Base-by-base conservation (phyloP, 92 coral and sea anemone genomes). In the Epizoanthus fatuus region DNA sequence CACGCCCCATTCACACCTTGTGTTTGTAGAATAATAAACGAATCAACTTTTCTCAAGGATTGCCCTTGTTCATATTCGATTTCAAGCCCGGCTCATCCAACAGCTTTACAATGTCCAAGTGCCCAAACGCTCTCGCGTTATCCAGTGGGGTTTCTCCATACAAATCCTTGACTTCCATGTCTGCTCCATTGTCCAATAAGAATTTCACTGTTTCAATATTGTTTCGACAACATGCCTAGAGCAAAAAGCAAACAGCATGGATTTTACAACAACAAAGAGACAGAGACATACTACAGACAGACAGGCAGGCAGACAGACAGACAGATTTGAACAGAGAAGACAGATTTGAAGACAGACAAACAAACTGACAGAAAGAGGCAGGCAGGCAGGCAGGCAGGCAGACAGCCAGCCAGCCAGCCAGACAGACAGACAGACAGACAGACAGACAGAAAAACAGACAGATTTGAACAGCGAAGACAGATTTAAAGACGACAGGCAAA, bases 201-300 rank as follows among this genome's bases (percentile, higher is more conserved):
- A 93, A 93, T 72, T 86, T 87, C 60, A 95, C 99, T 2, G 95
- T 84, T 16, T 95, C 93, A 80, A 89, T 75, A 40, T 92, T 91
- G 60, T 91, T 91, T n/a, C 95, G 93, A 68, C 98, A 97, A 17
- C 95, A 98, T 7, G 99, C 99, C 97, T 97, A 78, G 47, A 74
- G 54, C 49, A 17, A 57, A 81, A 70, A 17, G 32, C 5, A 57
- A 51, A 53, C 37, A 37, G 56, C 5, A 5, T 12, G 12, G 14
- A 15, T 37, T 38, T 17, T 71, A 14, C 29, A 10, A 22, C 14
- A 15, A 3, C 39, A 45, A 19, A n/a, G 5, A 19, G 6, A 45
- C 37, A 0, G 9, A 4, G 16, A 38, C n/a, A 70, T 5, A 8
- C 13, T 38, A 9, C 20, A 4, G 14, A 5, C 37, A 29, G 35